Evolutionary conservation across 1,140 invertebrate species (phyloP).

Genomic region (Drosophila mojavensis): DNA sequence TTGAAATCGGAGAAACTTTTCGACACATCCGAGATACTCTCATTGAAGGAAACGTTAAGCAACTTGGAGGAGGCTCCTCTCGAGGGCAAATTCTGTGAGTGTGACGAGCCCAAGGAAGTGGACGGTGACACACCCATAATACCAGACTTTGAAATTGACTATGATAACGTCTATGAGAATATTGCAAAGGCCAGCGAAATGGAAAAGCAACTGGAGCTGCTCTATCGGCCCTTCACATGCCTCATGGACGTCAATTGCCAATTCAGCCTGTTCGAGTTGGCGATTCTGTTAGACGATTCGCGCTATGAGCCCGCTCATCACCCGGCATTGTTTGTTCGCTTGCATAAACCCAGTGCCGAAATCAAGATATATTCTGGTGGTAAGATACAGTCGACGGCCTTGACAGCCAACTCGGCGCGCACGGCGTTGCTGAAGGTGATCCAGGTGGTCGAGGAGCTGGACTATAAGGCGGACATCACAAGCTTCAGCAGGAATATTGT

Average conservation of each 20-base stretch:
- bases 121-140: background rate
- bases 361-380: conserved; percentile 48
- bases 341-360: conserved; percentile 34
- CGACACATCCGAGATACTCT: conserved; percentile 12
- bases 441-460: conserved; percentile 46
- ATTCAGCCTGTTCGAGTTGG: conserved; percentile 55
- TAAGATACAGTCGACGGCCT: conserved; percentile 34
- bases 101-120: background rate
- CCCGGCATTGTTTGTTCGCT: conserved; percentile 36
- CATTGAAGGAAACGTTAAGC: background rate
- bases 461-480: conserved; percentile 49
- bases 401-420: conserved; percentile 41
- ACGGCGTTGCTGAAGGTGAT: conserved; percentile 46
- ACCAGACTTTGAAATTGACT: conserved; percentile 48
- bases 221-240: conserved; percentile 61
- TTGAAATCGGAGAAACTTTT: conserved; percentile 5
- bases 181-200: conserved; percentile 26
- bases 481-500: conserved; percentile 51
- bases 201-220: conserved; percentile 55
- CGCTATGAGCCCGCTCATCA: conserved; percentile 54
- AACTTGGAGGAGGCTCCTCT: background rate
- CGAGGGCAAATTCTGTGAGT: background rate
- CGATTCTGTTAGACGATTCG: conserved; percentile 43
- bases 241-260: conserved; percentile 45
- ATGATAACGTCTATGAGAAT: conserved; percentile 50